Percentiles rank a stretch among this genome's conserved stretches.
Conservation (phyloP, 2,113 vertebrate species). For the Pygoscelis adeliae region DNA sequence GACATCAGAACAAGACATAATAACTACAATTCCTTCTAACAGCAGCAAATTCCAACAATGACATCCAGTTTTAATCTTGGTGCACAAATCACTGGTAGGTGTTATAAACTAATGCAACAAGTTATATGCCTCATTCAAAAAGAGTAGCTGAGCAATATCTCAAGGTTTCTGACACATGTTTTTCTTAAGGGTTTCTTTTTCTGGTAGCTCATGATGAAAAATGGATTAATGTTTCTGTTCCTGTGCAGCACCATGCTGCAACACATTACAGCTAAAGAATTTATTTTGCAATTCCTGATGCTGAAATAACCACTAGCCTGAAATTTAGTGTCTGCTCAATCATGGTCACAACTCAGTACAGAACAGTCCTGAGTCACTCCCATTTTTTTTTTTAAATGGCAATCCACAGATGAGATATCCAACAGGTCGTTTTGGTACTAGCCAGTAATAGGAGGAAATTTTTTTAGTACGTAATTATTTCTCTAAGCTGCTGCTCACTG, state of each 20-base stretch:
- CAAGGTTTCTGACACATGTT: neutral
- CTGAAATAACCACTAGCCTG: neutral
- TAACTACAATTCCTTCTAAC: neutral
- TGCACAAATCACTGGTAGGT: neutral
- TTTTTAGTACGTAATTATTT: neutral
- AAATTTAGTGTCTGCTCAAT: neutral
- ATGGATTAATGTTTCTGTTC: neutral
- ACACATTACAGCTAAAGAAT: neutral
- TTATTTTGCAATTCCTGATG: neutral
- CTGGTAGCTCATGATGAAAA: neutral
- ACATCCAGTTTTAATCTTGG: neutral
- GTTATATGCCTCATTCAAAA: neutral
- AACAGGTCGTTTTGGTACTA: neutral
- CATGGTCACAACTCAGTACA: neutral
- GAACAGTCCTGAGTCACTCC: neutral
- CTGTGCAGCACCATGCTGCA: neutral
- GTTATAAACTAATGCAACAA: neutral
- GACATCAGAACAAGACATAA: neutral
- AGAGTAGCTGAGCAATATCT: neutral
- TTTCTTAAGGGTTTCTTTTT: neutral
- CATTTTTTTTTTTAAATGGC: neutral
- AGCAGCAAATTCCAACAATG: neutral
- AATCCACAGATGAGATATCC: fast-evolving
- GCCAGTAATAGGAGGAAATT: neutral
- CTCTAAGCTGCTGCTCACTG: neutral